A percentile compares a stretch with the other conserved stretches of the same genome.
These are phyloP conservation scores for Helicoverpa armigera DNA, from an alignment of 1,140 invertebrate species.

Conservation along the genomic window DNA sequence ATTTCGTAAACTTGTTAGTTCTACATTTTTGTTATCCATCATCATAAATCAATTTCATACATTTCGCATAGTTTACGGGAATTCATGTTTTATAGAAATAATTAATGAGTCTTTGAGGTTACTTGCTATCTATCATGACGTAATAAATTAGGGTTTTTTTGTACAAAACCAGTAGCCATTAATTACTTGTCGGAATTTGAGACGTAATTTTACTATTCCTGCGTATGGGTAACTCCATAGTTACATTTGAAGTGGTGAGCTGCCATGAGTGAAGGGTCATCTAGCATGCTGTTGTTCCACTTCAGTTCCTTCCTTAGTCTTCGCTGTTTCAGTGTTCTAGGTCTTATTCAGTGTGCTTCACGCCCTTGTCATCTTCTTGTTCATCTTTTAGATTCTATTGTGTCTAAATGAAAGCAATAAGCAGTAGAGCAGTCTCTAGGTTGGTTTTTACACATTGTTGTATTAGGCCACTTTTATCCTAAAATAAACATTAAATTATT, in stretches of 20 bases:
- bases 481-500: too few relatives aligned
- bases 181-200: constrained; percentile 24
- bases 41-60: constrained; percentile 15
- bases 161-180: constrained; percentile 25
- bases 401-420: background rate
- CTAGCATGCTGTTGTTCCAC: constrained; percentile 49
- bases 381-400: background rate
- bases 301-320: background rate
- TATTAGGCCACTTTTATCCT: too few relatives aligned
- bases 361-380: background rate
- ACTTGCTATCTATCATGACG: constrained; percentile 72
- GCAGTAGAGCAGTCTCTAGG: background rate
- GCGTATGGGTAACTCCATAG: background rate
- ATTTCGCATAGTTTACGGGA: constrained; percentile 26
- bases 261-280: constrained; percentile 32
- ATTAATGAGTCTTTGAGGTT: constrained; percentile 65
- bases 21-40: constrained; percentile 19
- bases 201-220: background rate
- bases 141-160: constrained; percentile 70
- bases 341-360: background rate
- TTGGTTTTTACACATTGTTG: constrained; percentile 6
- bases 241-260: constrained; percentile 1
- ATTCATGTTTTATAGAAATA: constrained; percentile 33
- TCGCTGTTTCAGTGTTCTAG: background rate
- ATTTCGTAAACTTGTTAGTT: constrained; percentile 53